Evolutionary conservation across 2,113 vertebrate species (phyloP).

Genomic region (Melanocharis versteri): DNA sequence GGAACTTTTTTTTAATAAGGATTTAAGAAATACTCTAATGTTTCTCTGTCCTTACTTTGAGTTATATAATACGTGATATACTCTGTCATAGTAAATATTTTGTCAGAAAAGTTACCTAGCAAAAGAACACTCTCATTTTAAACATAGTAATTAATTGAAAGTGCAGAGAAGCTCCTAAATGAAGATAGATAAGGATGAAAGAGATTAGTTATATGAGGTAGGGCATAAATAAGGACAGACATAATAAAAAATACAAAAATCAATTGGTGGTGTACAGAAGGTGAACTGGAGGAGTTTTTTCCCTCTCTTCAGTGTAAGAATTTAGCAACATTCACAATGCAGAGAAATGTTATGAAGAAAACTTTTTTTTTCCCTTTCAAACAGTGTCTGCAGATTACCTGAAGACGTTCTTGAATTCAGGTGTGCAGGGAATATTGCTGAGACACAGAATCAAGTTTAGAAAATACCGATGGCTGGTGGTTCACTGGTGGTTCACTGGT

Average conservation of each 20-base stretch:
- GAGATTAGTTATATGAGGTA: neutral
- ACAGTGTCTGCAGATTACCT: neutral
- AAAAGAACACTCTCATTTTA: neutral
- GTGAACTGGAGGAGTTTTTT: neutral
- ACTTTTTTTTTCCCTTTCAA: neutral
- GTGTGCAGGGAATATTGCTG: neutral
- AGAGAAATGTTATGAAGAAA: neutral
- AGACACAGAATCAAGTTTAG: neutral
- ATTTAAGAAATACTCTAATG: neutral
- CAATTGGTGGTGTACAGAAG: neutral
- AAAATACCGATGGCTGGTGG: neutral
- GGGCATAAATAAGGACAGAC: neutral
- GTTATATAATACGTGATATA: neutral
- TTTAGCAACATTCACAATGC: neutral
- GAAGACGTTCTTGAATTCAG: neutral
- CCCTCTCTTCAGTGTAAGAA: neutral
- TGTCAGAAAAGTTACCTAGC: neutral
- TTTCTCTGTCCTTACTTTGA: neutral
- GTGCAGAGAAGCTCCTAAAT: neutral
- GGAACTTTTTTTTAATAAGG: neutral
- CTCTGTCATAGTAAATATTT: neutral
- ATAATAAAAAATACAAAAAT: neutral
- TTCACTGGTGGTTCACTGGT: neutral
- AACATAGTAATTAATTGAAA: neutral
- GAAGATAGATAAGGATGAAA: neutral